These are phyloP conservation scores for Lineus longissimus DNA, from an alignment of 1,140 invertebrate genomes.

Conservation along the genomic window DNA sequence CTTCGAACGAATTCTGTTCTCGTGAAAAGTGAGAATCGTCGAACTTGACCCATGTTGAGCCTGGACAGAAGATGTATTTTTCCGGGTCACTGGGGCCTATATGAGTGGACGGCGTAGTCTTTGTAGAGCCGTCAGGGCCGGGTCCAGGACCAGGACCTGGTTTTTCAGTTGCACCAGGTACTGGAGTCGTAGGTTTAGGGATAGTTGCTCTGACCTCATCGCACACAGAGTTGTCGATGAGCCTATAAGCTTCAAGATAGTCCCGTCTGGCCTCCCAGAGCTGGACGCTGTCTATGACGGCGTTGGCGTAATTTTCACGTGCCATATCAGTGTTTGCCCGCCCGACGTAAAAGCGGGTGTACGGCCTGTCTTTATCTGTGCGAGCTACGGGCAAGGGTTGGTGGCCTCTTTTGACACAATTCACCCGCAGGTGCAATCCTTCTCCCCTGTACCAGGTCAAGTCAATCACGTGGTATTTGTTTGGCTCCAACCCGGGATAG, in stretches of 20 bases:
- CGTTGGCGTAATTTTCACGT: slow-evolving; percentile 32
- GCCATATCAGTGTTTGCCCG: slow-evolving; percentile 30
- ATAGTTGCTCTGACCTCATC: not conserved
- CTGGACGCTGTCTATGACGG: slow-evolving; percentile 37
- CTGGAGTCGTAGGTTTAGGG: too few relatives aligned
- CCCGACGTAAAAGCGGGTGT: slow-evolving; percentile 33
- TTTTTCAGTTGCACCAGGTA: too few relatives aligned
- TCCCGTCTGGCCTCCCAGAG: slow-evolving; percentile 39
- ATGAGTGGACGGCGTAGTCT: not conserved
- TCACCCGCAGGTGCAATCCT: slow-evolving; percentile 40
- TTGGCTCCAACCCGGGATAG: slow-evolving; percentile 26
- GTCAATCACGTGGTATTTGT: slow-evolving; percentile 38
- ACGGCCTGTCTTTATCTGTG: not conserved
- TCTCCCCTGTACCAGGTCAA: slow-evolving; percentile 36
- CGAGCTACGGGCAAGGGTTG: slow-evolving; percentile 27
- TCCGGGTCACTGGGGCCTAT: not conserved
- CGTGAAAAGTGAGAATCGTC: not conserved
- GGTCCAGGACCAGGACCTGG: not conserved
- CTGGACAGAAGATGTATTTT: not conserved
- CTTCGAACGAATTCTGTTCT: slow-evolving; percentile 17
- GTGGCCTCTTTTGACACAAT: slow-evolving; percentile 31
- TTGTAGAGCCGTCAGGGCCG: too few relatives aligned
- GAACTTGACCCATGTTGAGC: not conserved
- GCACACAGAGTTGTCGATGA: not conserved
- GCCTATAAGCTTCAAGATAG: slow-evolving; percentile 18